Percentiles rank a stretch among this genome's conserved stretches.
Evolutionary conservation across 2,888 invertebrate genomes (phyloP).

Genomic region (Xestia rhomboidea): DNA sequence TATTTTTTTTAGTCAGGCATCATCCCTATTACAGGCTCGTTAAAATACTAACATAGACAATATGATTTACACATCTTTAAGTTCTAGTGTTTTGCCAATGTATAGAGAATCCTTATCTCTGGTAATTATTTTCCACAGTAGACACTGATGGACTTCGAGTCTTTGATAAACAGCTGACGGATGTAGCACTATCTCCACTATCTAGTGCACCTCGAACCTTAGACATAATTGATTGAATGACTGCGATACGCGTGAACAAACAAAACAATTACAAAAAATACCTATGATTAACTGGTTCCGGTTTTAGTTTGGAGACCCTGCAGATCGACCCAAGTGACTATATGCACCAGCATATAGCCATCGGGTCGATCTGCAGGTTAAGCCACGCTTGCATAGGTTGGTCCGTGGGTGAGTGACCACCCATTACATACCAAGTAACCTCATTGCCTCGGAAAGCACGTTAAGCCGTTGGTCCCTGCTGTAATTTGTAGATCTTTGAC

Average conservation of each 20-base stretch:
- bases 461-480: no score
- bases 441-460: no score
- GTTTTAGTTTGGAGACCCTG: neutral
- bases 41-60: no score
- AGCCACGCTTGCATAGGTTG: no score
- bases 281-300: neutral
- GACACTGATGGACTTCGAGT: conserved; percentile 27
- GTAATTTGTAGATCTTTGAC: neutral
- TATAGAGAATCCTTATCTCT: conserved; percentile 12
- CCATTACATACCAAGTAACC: no score
- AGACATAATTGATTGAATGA: conserved; percentile 28
- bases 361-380: no score
- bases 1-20: no score
- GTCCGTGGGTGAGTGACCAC: no score
- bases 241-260: conserved; percentile 20
- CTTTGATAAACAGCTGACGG: conserved; percentile 54
- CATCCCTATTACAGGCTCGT: no score
- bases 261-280: conserved; percentile 10
- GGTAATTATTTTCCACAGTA: conserved; percentile 31
- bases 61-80: neutral
- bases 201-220: conserved; percentile 50
- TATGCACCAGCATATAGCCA: no score
- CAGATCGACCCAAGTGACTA: no score
- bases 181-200: conserved; percentile 48
- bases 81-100: neutral